Base-by-base conservation (phyloP, 2,797 vertebrate species). In the Pelodytes ibericus region DNA sequence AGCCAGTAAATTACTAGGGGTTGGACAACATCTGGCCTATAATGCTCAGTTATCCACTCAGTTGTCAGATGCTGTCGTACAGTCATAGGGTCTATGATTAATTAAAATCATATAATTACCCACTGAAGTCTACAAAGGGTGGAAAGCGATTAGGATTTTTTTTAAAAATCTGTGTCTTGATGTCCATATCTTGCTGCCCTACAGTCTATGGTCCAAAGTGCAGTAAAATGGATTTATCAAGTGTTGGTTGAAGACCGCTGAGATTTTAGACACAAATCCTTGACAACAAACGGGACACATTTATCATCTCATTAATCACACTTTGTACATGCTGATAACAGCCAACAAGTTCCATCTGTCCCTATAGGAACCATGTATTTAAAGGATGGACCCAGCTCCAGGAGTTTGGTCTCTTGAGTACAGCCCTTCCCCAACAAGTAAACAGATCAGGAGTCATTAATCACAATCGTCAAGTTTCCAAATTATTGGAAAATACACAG, bases 321-420 rank as follows among this genome's bases (percentile, higher is more conserved):
- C 69, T 78, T 77, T 78, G 75, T 72, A 67, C 72, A 66, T 67
- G 39, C 53, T 61, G 75, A 78, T 78, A 72, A 78, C 24, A 44
- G 56, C 27, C 60, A 71, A 77, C 68, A 71, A 65, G 68, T 11
- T 71, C 47, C 74, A 76, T 77, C 67, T 77, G 74, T 72, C 53
- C 8, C 62, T 60, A 47, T 11, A 65, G 53, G 49, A 22, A 63
- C 60, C 53, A 60, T 31, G 20, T 9, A 30, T 29, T 67, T 51
- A 51, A 49, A 18, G 18, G 51, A 66, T 71, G 29, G 26, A 53
- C 63, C 30, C 57, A 27, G 20, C 22, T 59, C 16, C 44, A 51
- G 31, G 31, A 60, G 26, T 26, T 51, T 53, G 53, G 30, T 51
- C 62, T 8, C 53, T 59, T 4, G 16, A 33, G 41, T 30, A 39